These are phyloP conservation scores for Anniella stebbinsi DNA, from an alignment of 2,797 vertebrate genomes.

Conservation along the genomic window DNA sequence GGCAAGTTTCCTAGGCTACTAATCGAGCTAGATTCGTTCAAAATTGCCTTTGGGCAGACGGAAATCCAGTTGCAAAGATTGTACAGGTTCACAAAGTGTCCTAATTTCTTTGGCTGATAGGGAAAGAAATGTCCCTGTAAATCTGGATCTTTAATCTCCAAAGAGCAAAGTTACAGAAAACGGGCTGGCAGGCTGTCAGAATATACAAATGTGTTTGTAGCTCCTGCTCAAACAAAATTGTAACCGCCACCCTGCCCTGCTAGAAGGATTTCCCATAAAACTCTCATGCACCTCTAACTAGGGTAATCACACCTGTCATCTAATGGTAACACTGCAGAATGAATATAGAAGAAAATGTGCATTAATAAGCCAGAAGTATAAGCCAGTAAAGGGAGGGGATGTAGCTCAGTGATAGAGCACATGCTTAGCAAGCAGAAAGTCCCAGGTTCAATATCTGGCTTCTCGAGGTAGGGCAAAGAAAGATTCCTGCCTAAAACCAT, in stretches of 20 bases:
- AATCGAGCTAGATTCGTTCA: constrained; percentile 25
- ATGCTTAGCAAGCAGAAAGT: neutral
- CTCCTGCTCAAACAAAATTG: constrained; percentile 5
- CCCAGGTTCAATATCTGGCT: no score
- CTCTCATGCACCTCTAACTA: accelerated
- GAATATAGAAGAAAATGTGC: neutral
- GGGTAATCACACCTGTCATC: neutral
- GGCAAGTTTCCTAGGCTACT: neutral
- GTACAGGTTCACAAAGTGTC: accelerated
- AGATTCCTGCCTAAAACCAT: no score
- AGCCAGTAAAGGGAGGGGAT: neutral
- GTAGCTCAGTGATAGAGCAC: neutral
- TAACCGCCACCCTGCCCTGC: constrained; percentile 10
- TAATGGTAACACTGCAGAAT: neutral
- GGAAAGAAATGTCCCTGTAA: neutral
- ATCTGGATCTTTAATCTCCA: constrained; percentile 10
- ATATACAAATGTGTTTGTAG: neutral
- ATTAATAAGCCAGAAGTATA: neutral
- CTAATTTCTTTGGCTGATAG: neutral
- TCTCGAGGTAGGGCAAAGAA: no score
- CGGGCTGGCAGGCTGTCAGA: neutral
- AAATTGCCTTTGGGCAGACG: constrained; percentile 25
- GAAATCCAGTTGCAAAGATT: constrained; percentile 9
- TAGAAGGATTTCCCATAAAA: constrained; percentile 23
- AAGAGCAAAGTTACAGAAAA: constrained; percentile 31